Conservation (phyloP, 1,140 invertebrate species). For the Papilio dardanus region DNA sequence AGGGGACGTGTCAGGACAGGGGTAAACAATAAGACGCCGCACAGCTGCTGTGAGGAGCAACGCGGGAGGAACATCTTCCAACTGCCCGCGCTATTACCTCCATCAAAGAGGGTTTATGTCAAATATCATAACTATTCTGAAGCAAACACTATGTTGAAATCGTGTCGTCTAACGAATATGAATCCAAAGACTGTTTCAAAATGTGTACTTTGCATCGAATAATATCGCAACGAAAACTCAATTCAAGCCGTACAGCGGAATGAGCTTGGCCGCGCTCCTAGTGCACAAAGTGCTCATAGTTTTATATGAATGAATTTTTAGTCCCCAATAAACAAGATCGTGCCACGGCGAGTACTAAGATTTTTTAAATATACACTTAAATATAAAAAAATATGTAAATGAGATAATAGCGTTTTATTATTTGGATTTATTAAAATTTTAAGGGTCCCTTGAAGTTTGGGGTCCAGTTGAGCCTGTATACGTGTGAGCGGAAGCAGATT, state of each 20-base stretch:
- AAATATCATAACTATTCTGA: background rate
- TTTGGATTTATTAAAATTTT: background rate
- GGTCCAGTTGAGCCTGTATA: constrained; percentile 1
- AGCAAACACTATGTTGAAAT: background rate
- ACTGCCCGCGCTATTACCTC: background rate
- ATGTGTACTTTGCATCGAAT: too few species aligned
- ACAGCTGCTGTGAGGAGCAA: background rate
- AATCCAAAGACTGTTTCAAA: background rate
- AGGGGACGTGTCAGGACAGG: background rate
- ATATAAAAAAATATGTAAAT: background rate
- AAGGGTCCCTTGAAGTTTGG: background rate
- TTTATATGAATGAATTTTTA: background rate
- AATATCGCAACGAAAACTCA: background rate
- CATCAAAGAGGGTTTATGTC: background rate
- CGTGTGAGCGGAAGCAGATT: background rate
- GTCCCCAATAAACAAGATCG: background rate
- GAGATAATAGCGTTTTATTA: background rate
- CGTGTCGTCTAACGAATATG: background rate
- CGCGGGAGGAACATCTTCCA: background rate
- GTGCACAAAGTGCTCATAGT: background rate
- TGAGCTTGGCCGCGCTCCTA: background rate
- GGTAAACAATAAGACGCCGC: constrained; percentile 10
- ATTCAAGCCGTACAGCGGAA: background rate
- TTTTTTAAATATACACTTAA: background rate
- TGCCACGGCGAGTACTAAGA: background rate